Evolutionary conservation across 2,113 vertebrate species (phyloP).

Genomic region (Cettia cetti): DNA sequence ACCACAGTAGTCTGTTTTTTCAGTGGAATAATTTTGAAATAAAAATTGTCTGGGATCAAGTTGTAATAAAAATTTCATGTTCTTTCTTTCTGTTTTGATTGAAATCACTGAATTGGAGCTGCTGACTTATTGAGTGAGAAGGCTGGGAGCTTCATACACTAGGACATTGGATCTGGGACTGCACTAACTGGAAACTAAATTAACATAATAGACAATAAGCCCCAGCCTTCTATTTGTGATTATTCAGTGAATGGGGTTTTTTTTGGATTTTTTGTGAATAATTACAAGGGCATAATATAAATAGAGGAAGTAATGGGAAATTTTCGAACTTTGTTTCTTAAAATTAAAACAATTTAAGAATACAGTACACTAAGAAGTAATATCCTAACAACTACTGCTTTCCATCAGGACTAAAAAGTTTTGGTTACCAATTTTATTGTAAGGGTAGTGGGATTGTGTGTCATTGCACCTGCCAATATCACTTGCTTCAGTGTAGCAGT

Average conservation of each 20-base stretch:
- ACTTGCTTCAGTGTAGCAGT: not conserved
- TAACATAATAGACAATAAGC: not conserved
- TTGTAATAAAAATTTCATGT: not conserved
- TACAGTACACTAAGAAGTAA: not conserved
- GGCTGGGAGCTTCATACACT: not conserved
- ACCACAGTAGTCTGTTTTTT: not conserved
- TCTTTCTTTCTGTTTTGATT: not conserved
- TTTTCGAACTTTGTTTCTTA: not conserved
- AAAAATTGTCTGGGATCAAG: not conserved
- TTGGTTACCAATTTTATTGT: not conserved
- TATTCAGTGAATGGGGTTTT: not conserved
- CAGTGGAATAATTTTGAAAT: not conserved
- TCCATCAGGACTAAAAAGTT: not conserved
- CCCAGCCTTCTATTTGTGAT: not conserved
- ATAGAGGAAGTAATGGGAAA: not conserved
- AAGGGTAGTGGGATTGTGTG: not conserved
- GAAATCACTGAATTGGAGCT: not conserved
- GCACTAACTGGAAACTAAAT: not conserved
- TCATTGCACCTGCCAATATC: not conserved
- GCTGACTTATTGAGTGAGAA: not conserved
- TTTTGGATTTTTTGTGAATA: not conserved
- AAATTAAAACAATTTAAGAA: not conserved
- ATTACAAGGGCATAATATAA: not conserved
- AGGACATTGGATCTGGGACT: not conserved
- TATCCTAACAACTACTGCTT: not conserved